phyloP scores from a whole-genome alignment of 1,140 invertebrate species.

The Marisa cornuarietis region DNA sequence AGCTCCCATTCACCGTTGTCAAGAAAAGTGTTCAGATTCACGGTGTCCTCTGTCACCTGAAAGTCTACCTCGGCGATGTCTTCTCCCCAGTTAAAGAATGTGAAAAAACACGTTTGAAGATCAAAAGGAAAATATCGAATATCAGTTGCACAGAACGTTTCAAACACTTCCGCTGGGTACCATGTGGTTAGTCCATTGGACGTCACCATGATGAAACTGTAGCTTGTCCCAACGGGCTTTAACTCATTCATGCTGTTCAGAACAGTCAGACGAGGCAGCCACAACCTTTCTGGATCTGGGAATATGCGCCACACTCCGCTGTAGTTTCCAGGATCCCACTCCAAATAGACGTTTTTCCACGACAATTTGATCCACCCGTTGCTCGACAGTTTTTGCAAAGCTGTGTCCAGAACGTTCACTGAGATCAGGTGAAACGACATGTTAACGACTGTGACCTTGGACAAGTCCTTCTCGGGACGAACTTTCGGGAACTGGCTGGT shows the following conservation, averaged over 20 bases:
- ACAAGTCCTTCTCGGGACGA: constrained; percentile 13
- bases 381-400: constrained; percentile 19
- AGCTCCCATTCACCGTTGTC: constrained; percentile 5
- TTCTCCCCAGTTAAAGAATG: background rate
- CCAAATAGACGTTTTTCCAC: constrained; percentile 11
- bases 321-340: constrained; percentile 15
- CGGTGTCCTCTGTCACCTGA: background rate
- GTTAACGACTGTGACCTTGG: background rate
- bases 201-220: background rate
- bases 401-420: constrained; percentile 11
- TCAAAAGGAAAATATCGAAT: constrained; percentile 17
- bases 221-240: constrained; percentile 11
- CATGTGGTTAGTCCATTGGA: background rate
- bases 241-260: constrained; percentile 11
- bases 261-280: constrained; percentile 5
- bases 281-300: constrained; percentile 9
- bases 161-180: constrained; percentile 15
- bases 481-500: constrained; percentile 1
- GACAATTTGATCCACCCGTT: constrained; percentile 6
- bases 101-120: background rate
- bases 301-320: background rate
- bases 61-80: background rate
- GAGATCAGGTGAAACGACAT: constrained; percentile 16
- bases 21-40: background rate
- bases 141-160: constrained; percentile 13